Conservation (phyloP, 2,113 vertebrate species). For the Castor canadensis region DNA sequence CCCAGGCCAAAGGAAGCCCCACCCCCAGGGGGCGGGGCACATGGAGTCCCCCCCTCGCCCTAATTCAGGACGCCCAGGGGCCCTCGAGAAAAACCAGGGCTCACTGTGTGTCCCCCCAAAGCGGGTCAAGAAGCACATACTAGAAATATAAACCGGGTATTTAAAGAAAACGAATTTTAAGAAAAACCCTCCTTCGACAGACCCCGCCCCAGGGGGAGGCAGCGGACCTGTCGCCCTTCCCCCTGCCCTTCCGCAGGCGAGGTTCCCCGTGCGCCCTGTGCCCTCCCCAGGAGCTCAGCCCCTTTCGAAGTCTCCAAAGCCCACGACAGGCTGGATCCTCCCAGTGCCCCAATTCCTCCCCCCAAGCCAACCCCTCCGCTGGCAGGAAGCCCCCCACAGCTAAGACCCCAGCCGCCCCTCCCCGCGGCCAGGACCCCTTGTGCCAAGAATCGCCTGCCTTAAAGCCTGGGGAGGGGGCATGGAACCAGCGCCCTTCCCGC, state of each 20-base stretch:
- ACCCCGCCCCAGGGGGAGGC: not conserved
- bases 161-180: slow-evolving; percentile 51
- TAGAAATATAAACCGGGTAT: slow-evolving; percentile 86
- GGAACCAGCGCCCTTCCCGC: not conserved
- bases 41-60: not conserved
- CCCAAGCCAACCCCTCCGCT: not conserved
- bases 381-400: not conserved
- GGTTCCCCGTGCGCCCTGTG: too few relatives aligned
- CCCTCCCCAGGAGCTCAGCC: not conserved
- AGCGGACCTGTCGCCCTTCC: too few relatives aligned
- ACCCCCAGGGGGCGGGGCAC: not conserved
- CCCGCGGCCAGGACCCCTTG: slow-evolving; percentile 80
- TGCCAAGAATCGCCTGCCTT: slow-evolving; percentile 99
- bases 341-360: not conserved
- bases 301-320: slow-evolving; percentile 31
- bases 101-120: slow-evolving; percentile 68
- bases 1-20: slow-evolving; percentile 58
- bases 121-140: slow-evolving; percentile 89
- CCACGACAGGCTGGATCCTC: not conserved
- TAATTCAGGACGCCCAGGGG: slow-evolving; percentile 38
- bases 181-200: slow-evolving; percentile 30
- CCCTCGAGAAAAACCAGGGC: slow-evolving; percentile 58
- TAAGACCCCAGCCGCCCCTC: slow-evolving; percentile 16
- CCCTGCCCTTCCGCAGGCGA: too few relatives aligned
- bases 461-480: slow-evolving; percentile 89